Base-by-base conservation (phyloP, 2,113 vertebrate species). In the Ophthalmolycus amberensis region DNA sequence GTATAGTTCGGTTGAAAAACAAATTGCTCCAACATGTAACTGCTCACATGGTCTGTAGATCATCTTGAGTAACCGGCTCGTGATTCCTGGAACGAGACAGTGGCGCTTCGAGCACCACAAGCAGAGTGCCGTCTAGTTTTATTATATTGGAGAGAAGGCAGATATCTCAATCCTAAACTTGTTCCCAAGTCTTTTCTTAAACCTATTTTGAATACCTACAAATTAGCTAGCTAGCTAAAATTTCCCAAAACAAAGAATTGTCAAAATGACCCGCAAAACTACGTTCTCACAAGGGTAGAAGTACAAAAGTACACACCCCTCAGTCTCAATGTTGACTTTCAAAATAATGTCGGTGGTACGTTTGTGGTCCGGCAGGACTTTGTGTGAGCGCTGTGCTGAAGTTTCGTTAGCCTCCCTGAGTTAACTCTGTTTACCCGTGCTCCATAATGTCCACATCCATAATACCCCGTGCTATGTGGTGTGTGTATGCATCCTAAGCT, bases 371-470 rank as follows among this genome's bases (percentile, higher is more conserved):
- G 16, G 8, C 40, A 29, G 20, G 50, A 58, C 50, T 10, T 10
- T 40, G 25, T 32, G 37, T 44, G 9, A 3, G 15, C 0, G 15
- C 48, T 56, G 14, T 25, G 56, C 38, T 73, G 4, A 12, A 62
- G 58, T 63, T 38, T 20, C 18, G 7, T 63, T 37, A 62, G 58
- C 27, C 37, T 29, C 37, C 37, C 56, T n/a, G 22, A 29, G 29
- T 52, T 2, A 58, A 58, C 27, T 60, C 5, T 22, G 25, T n/a
- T 14, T 20, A 70, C 40, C 9, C 52, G 29, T 50, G 40, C 22
- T 78, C 64, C 71, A 25, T 72, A 80, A 25, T 34, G 25, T 54
- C 48, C 48, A 16, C 29, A 32, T 58, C 66, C n/a, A 75, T 73
- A 38, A 52, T 18, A 50, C 44, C 27, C 44, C 27, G 37, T 3